Base-by-base conservation (phyloP, 2,888 invertebrate genomes). In the Sclerodermus sp. region DNA sequence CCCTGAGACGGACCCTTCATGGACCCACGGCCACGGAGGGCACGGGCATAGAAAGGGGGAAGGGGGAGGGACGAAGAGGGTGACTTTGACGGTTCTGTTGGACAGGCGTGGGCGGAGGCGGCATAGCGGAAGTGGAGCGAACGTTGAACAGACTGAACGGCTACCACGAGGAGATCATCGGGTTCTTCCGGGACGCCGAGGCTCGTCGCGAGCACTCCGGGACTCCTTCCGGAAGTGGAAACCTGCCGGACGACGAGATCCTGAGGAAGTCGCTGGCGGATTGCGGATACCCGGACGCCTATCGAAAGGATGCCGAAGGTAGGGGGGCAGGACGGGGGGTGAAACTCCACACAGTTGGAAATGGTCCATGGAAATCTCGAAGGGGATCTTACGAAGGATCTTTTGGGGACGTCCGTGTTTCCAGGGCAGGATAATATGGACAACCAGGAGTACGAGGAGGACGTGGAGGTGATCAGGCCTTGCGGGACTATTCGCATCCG, bases 111-210 rank as follows among this genome's bases (percentile, higher is more conserved):
- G 23, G 23, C 23, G 76, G 79, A 47, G 82, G 83, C 0, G 82
- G 87, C 14, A 87, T 88, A 54, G 86, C 88, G 1, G 90, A 90
- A 66, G 89, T 91, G 77, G 92, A 93, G 73, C 84, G 92, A 66
- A 93, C 91, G 42, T 83, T 93, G n/a, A 90, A 91, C 82, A 90
- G 89, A 53, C 83, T 94, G 38, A 93, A 93, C 75, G 94, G 93
- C 37, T 95, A 95, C 80, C 94, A 94, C 79, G 94, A 93, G 72
- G 91, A 93, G 73, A 90, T 95, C 67, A 83, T 95, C 63, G 92
- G 92, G 77, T 93, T 93, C n/a, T 79, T 95, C 66, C 86, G 92
- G 63, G 90, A 87, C 62, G 93, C 93, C 10, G 91, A 91, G 17
- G 83, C 81, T 1, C 90, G 89, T 71, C 84, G 89, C 13, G 80